Evolutionary conservation across 2,113 vertebrate species (phyloP), one percentile per base, ranked within the genome.

Genomic region (Xenopus laevis): DNA sequence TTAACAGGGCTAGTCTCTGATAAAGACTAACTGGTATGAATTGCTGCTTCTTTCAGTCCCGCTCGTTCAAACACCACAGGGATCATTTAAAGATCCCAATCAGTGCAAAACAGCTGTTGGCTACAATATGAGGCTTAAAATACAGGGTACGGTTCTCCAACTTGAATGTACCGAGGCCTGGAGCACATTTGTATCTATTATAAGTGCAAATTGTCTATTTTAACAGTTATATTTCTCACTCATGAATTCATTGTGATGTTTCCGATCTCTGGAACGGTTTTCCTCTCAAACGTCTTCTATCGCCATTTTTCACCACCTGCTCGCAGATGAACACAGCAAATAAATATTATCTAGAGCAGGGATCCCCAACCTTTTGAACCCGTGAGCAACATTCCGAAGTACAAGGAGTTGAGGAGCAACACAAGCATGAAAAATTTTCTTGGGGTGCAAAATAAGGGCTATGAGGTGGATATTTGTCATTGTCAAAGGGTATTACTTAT

Each of bases 1-100:
- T 76, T 76, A 76, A 70, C 74, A 76, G 74, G 74, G 66, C 74
- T 16, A 62, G 74, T 77, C 74, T 77, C 74, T 77, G 74, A 77
- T 77, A 77, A 70, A 77, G 74, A 55, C 74, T 77, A 77, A 77
- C 67, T 70, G 74, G 66, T 77, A 77, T 77, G 74, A 77, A 77
- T 77, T 70, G 74, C 66, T 70, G 66, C 27, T 69, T 53, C 65
- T 77, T 57, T 69, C 74, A 64, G 59, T 68, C 61, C 70, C 59
- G 27, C 59, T 77, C 60, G 55, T 70, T 68, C 58, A 76, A 69
- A 46, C 66, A 76, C 74, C 66, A 17, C 33, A 44, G 74, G 74
- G 74, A 77, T 77, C 74, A 77, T 70, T 77, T 77, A 70, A 70
- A 64, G 66, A 58, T 77, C 74, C 50, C 67, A 77, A 70, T 70